Percentiles rank a stretch among this genome's conserved stretches.
Evolutionary conservation across 1,140 invertebrate species (phyloP).

Genomic region (Wiebesia pumilae): DNA sequence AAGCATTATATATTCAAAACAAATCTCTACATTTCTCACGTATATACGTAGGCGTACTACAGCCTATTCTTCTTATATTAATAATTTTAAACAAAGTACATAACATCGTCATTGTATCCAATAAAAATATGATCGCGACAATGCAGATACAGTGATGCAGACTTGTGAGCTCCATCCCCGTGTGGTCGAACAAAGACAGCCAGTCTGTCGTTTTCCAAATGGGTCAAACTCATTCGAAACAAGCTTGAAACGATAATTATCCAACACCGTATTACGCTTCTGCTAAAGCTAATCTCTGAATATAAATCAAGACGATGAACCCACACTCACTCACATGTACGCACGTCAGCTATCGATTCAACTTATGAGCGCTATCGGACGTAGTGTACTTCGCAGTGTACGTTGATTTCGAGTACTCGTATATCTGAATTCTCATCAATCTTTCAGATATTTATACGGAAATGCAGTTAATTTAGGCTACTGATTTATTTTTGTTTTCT

Average conservation of each 20-base stretch:
- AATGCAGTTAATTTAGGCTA: background rate
- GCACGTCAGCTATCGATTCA: background rate
- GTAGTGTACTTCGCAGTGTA: background rate
- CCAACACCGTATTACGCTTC: background rate
- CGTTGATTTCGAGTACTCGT: background rate
- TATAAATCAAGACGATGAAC: conserved; percentile 61
- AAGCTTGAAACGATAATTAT: conserved; percentile 42
- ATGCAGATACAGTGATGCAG: background rate
- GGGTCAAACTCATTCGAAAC: conserved; percentile 47
- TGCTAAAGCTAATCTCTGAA: background rate
- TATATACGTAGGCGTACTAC: no score
- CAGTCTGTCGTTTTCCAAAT: background rate
- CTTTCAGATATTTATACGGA: background rate
- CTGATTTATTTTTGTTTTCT: background rate
- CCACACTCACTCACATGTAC: conserved; percentile 1
- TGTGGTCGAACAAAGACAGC: background rate
- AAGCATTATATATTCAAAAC: no score
- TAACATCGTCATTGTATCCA: background rate
- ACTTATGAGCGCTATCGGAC: background rate
- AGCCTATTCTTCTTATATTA: background rate
- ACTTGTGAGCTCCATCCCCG: background rate
- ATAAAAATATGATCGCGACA: background rate
- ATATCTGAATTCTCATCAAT: background rate
- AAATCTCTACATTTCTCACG: no score
- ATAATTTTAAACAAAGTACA: background rate